Conservation (phyloP, 1,140 invertebrate species). For the Meloidogyne floridensis region DNA sequence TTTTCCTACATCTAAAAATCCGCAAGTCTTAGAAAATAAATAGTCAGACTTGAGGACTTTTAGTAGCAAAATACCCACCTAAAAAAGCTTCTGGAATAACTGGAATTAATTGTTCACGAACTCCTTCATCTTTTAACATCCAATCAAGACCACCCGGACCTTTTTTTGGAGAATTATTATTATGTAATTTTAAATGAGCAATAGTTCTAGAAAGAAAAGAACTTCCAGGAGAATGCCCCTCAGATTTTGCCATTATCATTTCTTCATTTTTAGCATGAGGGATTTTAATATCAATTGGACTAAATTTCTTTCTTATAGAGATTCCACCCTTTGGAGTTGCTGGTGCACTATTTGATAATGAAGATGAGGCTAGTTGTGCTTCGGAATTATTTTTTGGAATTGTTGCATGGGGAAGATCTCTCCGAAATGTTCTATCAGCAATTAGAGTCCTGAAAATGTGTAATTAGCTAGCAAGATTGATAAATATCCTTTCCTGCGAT, state of each 20-base stretch:
- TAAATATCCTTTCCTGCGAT: background rate
- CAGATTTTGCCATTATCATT: background rate
- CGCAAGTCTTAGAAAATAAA: too few relatives aligned
- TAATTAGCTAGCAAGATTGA: background rate
- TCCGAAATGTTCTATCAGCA: background rate
- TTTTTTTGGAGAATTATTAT: background rate
- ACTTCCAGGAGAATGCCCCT: background rate
- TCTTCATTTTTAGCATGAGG: background rate
- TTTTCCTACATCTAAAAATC: too few relatives aligned
- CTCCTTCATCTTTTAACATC: slow-evolving; percentile 8
- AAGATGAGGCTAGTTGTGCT: background rate
- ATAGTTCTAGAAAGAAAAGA: background rate
- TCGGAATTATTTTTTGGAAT: background rate
- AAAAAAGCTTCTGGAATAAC: background rate
- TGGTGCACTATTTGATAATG: background rate
- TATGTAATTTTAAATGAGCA: background rate
- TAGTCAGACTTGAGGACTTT: too few relatives aligned
- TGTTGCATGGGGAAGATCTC: background rate
- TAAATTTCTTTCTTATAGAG: background rate
- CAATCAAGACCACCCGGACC: slow-evolving; percentile 4
- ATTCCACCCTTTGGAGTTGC: background rate
- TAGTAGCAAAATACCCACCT: too few relatives aligned
- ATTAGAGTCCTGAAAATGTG: background rate
- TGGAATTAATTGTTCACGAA: background rate
- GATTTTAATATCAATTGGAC: background rate